phyloP scores from a whole-genome alignment of 2,113 vertebrate genomes.

The Eurystomus gularis region DNA sequence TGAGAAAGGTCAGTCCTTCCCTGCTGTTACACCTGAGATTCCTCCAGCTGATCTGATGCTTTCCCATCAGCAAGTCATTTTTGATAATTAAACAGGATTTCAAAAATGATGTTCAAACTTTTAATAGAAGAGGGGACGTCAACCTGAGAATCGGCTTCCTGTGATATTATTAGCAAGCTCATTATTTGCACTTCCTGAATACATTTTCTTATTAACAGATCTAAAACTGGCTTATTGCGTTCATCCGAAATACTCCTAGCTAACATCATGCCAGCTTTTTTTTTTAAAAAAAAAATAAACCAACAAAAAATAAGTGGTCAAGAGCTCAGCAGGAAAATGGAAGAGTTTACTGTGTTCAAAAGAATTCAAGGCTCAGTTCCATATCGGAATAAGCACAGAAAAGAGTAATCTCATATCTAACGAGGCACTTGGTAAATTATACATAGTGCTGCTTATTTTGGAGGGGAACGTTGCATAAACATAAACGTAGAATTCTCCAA shows the following conservation, averaged over 20 bases:
- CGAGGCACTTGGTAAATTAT: neutral
- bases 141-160: neutral
- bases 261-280: neutral
- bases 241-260: neutral
- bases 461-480: constrained; percentile 2
- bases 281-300: too few species aligned
- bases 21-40: neutral
- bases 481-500: neutral
- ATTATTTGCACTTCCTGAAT: constrained; percentile 21
- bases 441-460: neutral
- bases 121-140: neutral
- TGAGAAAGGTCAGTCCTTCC: neutral
- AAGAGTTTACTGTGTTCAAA: neutral
- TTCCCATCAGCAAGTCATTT: neutral
- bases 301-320: neutral
- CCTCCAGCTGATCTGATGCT: neutral
- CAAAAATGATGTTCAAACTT: neutral
- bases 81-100: constrained; percentile 6
- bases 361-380: neutral
- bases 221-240: neutral
- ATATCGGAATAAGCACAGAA: neutral
- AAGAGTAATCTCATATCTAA: neutral
- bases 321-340: neutral
- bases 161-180: neutral
- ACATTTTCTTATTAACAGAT: neutral